Percentiles rank a stretch among this genome's conserved stretches.
Conservation (phyloP, 2,888 invertebrate genomes). For the Malthinus flaveolus region DNA sequence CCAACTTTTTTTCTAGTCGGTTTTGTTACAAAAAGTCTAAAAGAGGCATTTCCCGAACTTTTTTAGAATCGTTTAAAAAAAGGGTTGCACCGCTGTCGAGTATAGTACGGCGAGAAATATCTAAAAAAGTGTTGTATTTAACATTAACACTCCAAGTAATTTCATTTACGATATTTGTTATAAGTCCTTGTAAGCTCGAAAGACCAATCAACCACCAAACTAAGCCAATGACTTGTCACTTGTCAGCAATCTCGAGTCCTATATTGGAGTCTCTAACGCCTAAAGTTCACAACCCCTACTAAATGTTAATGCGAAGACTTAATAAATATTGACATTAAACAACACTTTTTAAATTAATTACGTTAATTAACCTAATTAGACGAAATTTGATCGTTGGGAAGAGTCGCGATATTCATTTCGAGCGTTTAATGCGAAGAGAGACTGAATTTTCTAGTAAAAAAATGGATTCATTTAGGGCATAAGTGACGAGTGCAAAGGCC, state of each 20-base stretch:
- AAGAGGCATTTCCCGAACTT: no score
- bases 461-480: constrained; percentile 25
- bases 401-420: not conserved
- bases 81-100: no score
- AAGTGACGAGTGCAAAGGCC: constrained; percentile 28
- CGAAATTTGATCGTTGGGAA: not conserved
- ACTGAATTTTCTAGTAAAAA: constrained; percentile 11
- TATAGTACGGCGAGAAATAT: not conserved
- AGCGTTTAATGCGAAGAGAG: not conserved
- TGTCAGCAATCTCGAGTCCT: constrained; percentile 35
- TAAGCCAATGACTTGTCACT: constrained; percentile 40
- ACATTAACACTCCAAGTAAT: not conserved
- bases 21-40: no score
- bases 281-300: constrained; percentile 6
- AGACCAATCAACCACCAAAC: constrained; percentile 37
- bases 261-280: constrained; percentile 29
- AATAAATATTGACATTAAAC: constrained; percentile 21
- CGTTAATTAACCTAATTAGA: not conserved
- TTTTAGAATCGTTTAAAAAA: no score
- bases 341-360: constrained; percentile 15
- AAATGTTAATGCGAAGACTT: constrained; percentile 23
- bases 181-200: constrained; percentile 33
- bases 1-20: no score
- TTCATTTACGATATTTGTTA: constrained; percentile 21
- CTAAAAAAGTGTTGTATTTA: not conserved